These are phyloP conservation scores for Stenodera caucasica DNA, from an alignment of 2,888 invertebrate species.

Conservation along the genomic window DNA sequence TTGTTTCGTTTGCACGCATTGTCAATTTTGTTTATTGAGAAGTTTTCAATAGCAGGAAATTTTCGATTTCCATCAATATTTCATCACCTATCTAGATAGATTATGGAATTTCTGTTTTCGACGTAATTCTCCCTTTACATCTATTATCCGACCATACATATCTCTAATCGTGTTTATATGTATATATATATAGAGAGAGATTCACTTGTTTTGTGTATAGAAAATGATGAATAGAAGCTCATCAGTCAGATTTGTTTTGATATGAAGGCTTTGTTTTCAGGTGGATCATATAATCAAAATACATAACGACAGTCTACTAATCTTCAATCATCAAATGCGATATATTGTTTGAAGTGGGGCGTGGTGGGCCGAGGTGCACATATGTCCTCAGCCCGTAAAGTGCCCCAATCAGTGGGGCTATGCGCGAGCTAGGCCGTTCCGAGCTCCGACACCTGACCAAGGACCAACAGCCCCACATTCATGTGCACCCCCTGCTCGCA, in stretches of 20 bases:
- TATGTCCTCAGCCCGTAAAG: conserved; percentile 36
- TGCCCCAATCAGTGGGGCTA: conserved; percentile 45
- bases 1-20: too few relatives aligned
- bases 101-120: not conserved
- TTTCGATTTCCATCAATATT: too few relatives aligned
- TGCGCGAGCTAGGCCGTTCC: conserved; percentile 48
- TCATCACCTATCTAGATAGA: too few relatives aligned
- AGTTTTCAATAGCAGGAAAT: too few relatives aligned
- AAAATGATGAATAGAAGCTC: conserved; percentile 4
- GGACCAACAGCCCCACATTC: conserved; percentile 47
- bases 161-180: not conserved
- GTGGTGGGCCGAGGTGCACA: conserved; percentile 33
- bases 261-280: conserved; percentile 7
- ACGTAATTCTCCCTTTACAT: not conserved
- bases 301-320: not conserved
- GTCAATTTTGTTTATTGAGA: too few relatives aligned
- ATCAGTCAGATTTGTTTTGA: conserved; percentile 1
- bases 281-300: not conserved
- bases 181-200: too few relatives aligned
- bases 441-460: conserved; percentile 42
- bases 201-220: not conserved
- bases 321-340: not conserved
- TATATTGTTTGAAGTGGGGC: conserved; percentile 7
- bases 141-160: not conserved
- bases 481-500: conserved; percentile 48